Percentiles rank a stretch among this genome's conserved stretches.
Evolutionary conservation across 2,113 vertebrate genomes (phyloP).

Genomic region (Triplophysa rosa): DNA sequence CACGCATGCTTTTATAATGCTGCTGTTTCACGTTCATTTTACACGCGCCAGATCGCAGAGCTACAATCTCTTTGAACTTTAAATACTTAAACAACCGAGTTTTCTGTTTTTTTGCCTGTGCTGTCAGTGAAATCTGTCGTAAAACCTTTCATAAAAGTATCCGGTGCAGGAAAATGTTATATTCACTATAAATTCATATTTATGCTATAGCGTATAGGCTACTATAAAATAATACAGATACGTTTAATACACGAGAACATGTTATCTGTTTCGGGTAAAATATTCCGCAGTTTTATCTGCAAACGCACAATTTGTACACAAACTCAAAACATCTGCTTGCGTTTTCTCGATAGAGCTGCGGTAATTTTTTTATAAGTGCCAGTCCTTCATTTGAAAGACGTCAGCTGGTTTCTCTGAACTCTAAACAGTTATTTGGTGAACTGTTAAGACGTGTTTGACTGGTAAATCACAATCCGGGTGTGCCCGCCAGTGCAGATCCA

Average conservation of each 20-base stretch:
- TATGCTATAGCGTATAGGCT: neutral
- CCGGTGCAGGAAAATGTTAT: neutral
- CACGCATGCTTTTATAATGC: neutral
- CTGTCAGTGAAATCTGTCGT: too few species aligned
- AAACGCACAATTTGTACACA: neutral
- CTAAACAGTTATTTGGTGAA: neutral
- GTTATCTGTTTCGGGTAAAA: neutral
- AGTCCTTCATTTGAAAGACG: neutral
- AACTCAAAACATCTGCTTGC: neutral
- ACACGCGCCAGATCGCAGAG: neutral
- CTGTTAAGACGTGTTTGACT: neutral
- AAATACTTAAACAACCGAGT: too few species aligned
- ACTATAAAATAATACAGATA: neutral
- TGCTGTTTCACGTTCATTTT: neutral
- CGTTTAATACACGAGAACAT: too few species aligned
- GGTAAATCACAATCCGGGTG: constrained; percentile 9
- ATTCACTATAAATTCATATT: neutral
- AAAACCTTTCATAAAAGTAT: too few species aligned
- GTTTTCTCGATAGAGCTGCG: neutral
- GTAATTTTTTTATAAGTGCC: neutral
- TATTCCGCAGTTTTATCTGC: neutral
- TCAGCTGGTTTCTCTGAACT: neutral
- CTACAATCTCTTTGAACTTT: neutral
- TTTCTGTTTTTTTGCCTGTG: too few species aligned
- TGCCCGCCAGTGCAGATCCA: neutral